Percentiles rank a stretch among this genome's conserved stretches.
Conservation (phyloP, 1,140 invertebrate genomes). For the Trachelipus rathkii region DNA sequence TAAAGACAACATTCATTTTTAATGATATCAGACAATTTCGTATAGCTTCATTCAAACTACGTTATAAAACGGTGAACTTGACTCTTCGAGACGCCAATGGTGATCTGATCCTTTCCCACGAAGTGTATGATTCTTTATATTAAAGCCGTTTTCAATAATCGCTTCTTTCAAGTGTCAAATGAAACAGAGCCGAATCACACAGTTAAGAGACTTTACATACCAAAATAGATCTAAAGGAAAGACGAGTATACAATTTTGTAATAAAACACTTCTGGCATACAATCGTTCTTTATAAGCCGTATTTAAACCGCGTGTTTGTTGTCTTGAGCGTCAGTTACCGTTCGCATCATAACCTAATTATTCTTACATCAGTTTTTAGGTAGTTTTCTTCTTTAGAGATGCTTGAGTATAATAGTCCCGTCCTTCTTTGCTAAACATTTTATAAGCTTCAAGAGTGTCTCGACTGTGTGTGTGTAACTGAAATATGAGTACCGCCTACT, state of each 20-base stretch:
- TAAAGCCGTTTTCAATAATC: no score
- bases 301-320: conserved; percentile 1
- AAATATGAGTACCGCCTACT: conserved; percentile 1
- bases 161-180: no score
- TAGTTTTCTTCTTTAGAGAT: neutral
- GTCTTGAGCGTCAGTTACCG: neutral
- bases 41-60: no score
- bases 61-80: no score
- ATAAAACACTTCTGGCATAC: neutral
- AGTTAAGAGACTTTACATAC: no score
- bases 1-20: no score
- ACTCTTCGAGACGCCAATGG: no score
- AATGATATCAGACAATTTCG: no score
- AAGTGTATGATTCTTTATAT: no score
- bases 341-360: conserved; percentile 5
- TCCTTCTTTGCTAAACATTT: neutral
- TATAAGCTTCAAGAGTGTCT: neutral
- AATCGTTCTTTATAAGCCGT: neutral
- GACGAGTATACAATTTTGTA: neutral
- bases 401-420: neutral
- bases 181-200: no score
- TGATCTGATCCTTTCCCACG: no score
- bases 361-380: neutral
- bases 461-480: neutral
- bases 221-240: no score